A percentile compares a stretch with the other conserved stretches of the same genome.
Conservation (phyloP, 2,888 invertebrate genomes). For the Lacanobia oleracea region DNA sequence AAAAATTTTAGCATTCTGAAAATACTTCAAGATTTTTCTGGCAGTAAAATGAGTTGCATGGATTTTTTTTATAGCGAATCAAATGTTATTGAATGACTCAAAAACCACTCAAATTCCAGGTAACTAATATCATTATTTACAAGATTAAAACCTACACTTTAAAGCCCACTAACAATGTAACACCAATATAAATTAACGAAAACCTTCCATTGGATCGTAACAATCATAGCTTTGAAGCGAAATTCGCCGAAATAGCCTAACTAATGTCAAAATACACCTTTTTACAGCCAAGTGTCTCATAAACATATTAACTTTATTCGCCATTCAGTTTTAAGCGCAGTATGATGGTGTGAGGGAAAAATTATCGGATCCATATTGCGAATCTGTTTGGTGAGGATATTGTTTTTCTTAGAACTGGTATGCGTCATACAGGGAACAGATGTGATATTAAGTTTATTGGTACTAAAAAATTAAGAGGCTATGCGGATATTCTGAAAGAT, state of each 20-base stretch:
- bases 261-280: constrained; percentile 77
- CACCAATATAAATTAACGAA: constrained; percentile 60
- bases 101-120: constrained; percentile 27
- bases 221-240: constrained; percentile 76
- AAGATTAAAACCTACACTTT: constrained; percentile 35
- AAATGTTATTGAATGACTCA: constrained; percentile 35
- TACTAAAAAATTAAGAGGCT: constrained; percentile 29
- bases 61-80: constrained; percentile 1
- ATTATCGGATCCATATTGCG: constrained; percentile 71
- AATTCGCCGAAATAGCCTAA: constrained; percentile 76
- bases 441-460: constrained; percentile 20
- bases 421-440: constrained; percentile 56
- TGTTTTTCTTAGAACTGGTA: constrained; percentile 70
- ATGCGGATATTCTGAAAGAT: neutral
- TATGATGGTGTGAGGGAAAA: constrained; percentile 63
- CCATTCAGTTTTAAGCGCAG: constrained; percentile 77
- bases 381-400: constrained; percentile 58
- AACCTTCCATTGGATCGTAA: constrained; percentile 66
- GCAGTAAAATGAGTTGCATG: neutral
- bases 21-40: neutral
- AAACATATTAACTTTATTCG: constrained; percentile 86
- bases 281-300: constrained; percentile 80
- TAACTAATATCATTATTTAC: constrained; percentile 21
- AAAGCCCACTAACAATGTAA: constrained; percentile 56
- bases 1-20: neutral